These are phyloP conservation scores for Campaea margaritaria DNA, from an alignment of 2,888 invertebrate genomes.

Conservation along the genomic window DNA sequence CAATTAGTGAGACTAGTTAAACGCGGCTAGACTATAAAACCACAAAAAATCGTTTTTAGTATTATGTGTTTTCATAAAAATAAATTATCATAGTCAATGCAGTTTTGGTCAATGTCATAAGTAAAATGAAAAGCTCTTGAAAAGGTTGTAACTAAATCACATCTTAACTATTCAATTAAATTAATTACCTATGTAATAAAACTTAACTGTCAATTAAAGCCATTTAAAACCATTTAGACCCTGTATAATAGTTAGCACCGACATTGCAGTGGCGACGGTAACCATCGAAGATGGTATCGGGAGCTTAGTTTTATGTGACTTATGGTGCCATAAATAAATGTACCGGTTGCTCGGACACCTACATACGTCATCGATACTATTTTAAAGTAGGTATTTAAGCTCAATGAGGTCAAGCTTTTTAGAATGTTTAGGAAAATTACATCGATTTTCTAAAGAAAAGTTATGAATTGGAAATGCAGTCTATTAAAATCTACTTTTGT, in stretches of 20 bases:
- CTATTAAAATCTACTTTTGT: too few relatives aligned
- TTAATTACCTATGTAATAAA: constrained; percentile 4
- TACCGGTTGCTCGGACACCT: constrained; percentile 77
- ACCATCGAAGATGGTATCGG: constrained; percentile 77
- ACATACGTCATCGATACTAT: constrained; percentile 70
- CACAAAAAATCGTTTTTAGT: too few relatives aligned
- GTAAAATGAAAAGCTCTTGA: too few relatives aligned
- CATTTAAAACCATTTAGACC: constrained; percentile 36
- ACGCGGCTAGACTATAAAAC: too few relatives aligned
- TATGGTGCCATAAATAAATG: constrained; percentile 80
- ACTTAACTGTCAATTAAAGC: constrained; percentile 27
- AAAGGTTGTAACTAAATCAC: neutral
- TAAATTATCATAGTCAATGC: too few relatives aligned
- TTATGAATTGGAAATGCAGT: too few relatives aligned
- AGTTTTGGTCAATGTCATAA: too few relatives aligned
- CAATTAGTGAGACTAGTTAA: too few relatives aligned
- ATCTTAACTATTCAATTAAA: constrained; percentile 1
- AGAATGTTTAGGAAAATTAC: neutral
- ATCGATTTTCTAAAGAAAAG: too few relatives aligned
- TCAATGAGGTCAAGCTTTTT: neutral
- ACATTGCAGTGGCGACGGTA: constrained; percentile 49
- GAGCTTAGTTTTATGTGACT: constrained; percentile 81
- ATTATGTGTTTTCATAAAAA: too few relatives aligned
- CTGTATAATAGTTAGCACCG: constrained; percentile 27
- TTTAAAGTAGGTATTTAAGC: constrained; percentile 18